Conservation (phyloP, 2,797 vertebrate genomes). For the Todus mexicanus region DNA sequence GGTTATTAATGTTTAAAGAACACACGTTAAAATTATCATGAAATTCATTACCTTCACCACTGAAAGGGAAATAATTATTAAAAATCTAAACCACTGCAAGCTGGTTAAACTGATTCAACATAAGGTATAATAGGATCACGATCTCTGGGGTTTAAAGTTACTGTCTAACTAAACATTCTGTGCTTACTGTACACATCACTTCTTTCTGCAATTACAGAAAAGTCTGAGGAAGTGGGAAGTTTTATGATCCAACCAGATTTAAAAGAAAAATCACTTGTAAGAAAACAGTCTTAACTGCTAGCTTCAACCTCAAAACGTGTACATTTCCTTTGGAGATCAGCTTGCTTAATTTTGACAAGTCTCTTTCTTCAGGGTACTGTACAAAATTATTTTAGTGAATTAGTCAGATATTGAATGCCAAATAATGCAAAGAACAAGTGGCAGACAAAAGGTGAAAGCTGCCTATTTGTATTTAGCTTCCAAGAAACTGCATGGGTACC, state of each 20-base stretch:
- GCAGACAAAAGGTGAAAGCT: neutral
- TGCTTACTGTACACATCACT: neutral
- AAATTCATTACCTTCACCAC: neutral
- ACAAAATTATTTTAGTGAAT: neutral
- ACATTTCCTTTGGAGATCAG: neutral
- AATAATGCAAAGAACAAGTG: neutral
- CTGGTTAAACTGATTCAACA: neutral
- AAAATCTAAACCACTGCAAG: neutral
- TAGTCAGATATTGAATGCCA: neutral
- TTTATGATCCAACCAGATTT: neutral
- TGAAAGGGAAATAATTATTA: neutral
- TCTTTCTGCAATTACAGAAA: neutral
- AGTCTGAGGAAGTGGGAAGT: neutral
- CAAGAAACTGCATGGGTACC: neutral
- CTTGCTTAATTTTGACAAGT: neutral
- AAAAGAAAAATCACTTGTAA: neutral
- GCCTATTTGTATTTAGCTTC: neutral
- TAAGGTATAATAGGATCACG: neutral
- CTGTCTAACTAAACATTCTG: neutral
- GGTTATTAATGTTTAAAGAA: neutral
- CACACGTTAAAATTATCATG: neutral
- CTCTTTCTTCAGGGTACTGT: neutral
- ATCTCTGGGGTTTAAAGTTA: neutral
- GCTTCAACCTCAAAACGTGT: neutral
- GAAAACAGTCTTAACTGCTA: neutral